Percentiles rank a stretch among this genome's conserved stretches.
Conservation (phyloP, 2,113 vertebrate species). For the Takifugu bimaculatus region DNA sequence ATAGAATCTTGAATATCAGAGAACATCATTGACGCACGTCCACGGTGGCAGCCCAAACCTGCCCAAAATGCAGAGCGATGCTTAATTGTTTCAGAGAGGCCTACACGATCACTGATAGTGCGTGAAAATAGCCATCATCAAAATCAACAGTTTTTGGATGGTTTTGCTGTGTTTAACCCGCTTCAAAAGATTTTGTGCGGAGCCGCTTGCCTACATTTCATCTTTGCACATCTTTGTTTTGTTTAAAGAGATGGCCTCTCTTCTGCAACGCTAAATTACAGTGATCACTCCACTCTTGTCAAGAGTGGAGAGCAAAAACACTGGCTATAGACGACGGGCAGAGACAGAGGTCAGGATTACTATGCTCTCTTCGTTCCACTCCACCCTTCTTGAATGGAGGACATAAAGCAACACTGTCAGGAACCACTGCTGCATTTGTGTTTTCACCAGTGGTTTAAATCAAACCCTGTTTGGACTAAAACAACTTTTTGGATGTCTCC, state of each 20-base stretch:
- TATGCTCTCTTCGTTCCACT: slow-evolving; percentile 6
- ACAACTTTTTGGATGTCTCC: no score
- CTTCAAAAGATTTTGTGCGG: no score
- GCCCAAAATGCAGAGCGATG: no score
- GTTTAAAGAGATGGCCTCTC: not conserved
- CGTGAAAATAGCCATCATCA: no score
- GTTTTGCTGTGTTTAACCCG: no score
- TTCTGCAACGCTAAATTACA: slow-evolving; percentile 22
- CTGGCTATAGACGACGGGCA: slow-evolving; percentile 4
- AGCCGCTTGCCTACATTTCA: not conserved
- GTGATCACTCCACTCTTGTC: slow-evolving; percentile 23
- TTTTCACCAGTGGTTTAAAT: slow-evolving; percentile 5
- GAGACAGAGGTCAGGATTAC: slow-evolving; percentile 10
- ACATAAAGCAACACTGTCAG: slow-evolving; percentile 22
- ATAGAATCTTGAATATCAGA: no score
- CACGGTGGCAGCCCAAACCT: no score
- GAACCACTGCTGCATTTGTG: slow-evolving; percentile 9
- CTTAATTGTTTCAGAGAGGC: no score
- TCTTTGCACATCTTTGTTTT: slow-evolving; percentile 11
- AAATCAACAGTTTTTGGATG: no score
- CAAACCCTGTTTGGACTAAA: no score
- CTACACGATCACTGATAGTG: no score
- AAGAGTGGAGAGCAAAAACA: slow-evolving; percentile 38
- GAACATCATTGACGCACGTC: no score
- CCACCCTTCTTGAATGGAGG: slow-evolving; percentile 16